Conservation (phyloP, 2,888 invertebrate genomes). For the Anarsia innoxiella region DNA sequence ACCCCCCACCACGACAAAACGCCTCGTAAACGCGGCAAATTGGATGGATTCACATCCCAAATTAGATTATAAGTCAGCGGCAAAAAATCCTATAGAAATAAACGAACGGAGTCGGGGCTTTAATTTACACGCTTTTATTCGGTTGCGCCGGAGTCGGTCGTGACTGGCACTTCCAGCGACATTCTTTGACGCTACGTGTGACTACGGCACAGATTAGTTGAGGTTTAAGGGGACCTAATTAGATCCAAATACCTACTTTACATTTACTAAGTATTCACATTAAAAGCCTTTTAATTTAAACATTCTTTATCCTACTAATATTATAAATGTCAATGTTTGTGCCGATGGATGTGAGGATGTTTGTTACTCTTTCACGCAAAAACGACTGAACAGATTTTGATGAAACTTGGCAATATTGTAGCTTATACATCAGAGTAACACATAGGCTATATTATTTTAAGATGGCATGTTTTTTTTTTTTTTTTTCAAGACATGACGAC, state of each 20-base stretch:
- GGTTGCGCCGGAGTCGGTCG: slow-evolving; percentile 1
- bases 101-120: slow-evolving; percentile 5
- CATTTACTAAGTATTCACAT: background rate
- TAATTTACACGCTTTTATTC: slow-evolving; percentile 8
- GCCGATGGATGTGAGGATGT: no score
- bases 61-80: slow-evolving; percentile 9
- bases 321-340: no score
- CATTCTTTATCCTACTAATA: background rate
- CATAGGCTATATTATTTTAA: no score
- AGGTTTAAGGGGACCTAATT: background rate
- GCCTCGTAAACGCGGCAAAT: slow-evolving; percentile 10
- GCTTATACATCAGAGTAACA: no score
- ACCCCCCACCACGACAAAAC: slow-evolving; percentile 2
- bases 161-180: slow-evolving; percentile 5
- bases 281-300: background rate
- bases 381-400: no score
- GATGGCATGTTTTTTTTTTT: no score
- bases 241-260: no score
- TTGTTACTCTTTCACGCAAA: no score
- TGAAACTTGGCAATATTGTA: no score
- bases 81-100: slow-evolving; percentile 10
- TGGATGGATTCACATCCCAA: slow-evolving; percentile 12
- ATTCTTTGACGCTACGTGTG: background rate
- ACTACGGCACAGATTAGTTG: background rate
- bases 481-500: no score